Percentiles rank a stretch among this genome's conserved stretches.
Conservation (phyloP, 2,797 vertebrate species). For the Pseudocheirus occidentalis region DNA sequence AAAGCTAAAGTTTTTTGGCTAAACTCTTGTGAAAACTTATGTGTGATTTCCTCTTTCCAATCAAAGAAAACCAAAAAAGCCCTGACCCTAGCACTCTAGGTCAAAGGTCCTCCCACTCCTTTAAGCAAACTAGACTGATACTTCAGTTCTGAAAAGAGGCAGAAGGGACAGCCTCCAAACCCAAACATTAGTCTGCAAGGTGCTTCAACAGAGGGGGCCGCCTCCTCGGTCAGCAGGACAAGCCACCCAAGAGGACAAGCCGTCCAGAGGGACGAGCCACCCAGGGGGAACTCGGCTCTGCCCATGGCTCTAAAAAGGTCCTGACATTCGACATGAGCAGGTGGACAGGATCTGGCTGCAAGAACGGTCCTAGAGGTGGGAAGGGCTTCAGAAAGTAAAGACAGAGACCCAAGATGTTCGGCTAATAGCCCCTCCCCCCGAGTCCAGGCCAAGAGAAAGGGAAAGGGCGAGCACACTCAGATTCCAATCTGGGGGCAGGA, state of each 20-base stretch:
- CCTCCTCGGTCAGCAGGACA: neutral
- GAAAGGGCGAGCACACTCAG: neutral
- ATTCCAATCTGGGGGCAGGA: too few relatives aligned
- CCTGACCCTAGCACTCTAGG: too few relatives aligned
- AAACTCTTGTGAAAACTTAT: too few relatives aligned
- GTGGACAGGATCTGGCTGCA: neutral
- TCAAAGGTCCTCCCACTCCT: too few relatives aligned
- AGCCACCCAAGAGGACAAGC: too few relatives aligned
- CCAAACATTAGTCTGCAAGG: neutral
- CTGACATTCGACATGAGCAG: rapidly evolving
- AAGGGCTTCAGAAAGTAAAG: neutral
- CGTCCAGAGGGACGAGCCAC: too few relatives aligned
- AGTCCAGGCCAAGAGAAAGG: neutral
- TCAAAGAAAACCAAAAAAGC: too few relatives aligned
- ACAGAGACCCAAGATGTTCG: neutral
- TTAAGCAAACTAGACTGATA: too few relatives aligned
- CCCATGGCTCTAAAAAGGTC: too few relatives aligned
- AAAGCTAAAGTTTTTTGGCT: neutral
- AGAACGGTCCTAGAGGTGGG: neutral
- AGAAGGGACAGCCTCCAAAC: too few relatives aligned
- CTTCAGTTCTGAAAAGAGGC: neutral
- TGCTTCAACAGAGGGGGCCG: neutral
- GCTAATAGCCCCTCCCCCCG: neutral
- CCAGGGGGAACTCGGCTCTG: neutral
- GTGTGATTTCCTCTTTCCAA: too few relatives aligned